Evolutionary conservation across 2,797 vertebrate genomes (phyloP).

Genomic region (Sciurus carolinensis): DNA sequence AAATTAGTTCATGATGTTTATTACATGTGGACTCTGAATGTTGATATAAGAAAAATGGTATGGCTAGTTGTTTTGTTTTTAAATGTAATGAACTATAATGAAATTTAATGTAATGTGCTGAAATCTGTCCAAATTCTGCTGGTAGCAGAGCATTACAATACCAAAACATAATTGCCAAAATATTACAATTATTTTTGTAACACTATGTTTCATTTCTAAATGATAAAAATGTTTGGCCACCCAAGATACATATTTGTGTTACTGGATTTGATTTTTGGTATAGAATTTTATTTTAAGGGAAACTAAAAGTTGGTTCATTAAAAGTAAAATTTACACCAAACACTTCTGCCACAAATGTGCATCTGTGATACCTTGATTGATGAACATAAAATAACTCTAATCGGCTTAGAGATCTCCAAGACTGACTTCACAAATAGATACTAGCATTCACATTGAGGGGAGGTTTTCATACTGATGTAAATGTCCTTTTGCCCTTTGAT

Average conservation of each 20-base stretch:
- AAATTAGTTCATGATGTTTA: background rate
- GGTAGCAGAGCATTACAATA: background rate
- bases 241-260: background rate
- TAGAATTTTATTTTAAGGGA: constrained; percentile 47
- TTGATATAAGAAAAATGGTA: background rate
- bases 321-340: constrained; percentile 42
- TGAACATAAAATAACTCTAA: constrained; percentile 12
- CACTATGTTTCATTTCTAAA: constrained; percentile 47
- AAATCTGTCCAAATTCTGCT: constrained; percentile 6
- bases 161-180: background rate
- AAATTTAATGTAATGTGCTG: background rate
- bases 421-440: background rate
- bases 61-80: constrained; percentile 20
- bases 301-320: background rate
- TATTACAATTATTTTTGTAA: background rate
- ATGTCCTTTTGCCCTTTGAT: background rate
- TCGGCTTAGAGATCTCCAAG: background rate
- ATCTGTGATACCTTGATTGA: constrained; percentile 31
- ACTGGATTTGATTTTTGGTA: constrained; percentile 26
- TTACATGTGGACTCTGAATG: background rate
- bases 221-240: constrained; percentile 18
- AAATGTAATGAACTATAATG: background rate
- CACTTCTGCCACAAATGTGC: background rate
- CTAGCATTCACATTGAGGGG: background rate
- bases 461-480: background rate